Conservation (phyloP, 92 coral and sea anemone species). For the Zoanthus gigantus region DNA sequence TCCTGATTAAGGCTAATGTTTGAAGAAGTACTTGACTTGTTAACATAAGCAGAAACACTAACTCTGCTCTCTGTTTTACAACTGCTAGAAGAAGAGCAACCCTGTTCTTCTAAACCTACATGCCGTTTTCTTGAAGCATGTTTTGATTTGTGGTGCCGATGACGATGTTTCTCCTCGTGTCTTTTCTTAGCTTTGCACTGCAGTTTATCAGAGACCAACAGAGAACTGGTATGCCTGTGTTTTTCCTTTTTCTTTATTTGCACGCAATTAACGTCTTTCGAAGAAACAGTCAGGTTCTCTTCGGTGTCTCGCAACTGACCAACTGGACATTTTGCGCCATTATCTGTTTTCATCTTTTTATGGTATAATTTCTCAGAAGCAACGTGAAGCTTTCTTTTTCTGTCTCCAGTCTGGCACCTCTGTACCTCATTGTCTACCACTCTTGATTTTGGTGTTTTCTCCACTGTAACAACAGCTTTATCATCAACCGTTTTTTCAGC, state of each 20-base stretch:
- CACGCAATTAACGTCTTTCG: background rate
- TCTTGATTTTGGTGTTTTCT: background rate
- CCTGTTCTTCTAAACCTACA: background rate
- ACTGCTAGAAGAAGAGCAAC: background rate
- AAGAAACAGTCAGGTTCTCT: background rate
- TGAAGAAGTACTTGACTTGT: background rate
- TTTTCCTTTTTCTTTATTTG: background rate
- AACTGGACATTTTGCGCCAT: background rate
- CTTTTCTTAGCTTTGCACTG: background rate
- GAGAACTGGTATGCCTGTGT: background rate
- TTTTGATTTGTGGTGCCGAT: background rate
- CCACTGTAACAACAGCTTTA: background rate
- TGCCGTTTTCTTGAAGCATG: background rate
- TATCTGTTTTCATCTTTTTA: background rate
- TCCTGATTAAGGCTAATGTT: background rate
- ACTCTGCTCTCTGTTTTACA: background rate
- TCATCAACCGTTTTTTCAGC: background rate
- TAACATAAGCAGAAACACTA: background rate
- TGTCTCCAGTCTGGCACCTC: background rate
- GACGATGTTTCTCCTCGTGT: background rate
- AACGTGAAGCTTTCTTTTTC: constrained; percentile 7
- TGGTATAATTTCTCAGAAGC: background rate
- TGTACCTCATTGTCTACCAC: background rate
- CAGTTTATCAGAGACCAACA: background rate
- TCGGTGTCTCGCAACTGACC: background rate